Conservation (phyloP, 2,113 vertebrate genomes). For the Chitala chitala region DNA sequence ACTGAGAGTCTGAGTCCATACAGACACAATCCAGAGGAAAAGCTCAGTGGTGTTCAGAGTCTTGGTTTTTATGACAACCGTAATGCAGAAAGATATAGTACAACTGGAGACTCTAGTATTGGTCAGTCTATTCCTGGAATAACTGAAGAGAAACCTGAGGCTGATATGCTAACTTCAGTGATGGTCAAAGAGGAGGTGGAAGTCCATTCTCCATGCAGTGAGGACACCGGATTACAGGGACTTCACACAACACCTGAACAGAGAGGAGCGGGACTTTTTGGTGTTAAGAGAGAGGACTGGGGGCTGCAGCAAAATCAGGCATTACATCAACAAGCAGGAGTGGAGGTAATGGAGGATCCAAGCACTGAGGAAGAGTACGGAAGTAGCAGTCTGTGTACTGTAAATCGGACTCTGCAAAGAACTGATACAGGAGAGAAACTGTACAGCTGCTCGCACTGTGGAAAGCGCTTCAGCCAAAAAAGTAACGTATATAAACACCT, state of each 20-base stretch:
- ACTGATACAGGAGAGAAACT: not conserved
- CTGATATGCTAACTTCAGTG: not conserved
- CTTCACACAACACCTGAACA: not conserved
- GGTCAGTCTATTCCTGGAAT: not conserved
- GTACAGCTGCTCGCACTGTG: not conserved
- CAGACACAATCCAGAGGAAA: not conserved
- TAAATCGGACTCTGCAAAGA: not conserved
- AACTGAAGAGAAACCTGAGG: not conserved
- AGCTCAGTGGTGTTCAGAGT: not conserved
- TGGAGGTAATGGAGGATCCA: not conserved
- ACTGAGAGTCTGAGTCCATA: not conserved
- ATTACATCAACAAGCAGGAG: not conserved
- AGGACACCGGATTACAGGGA: not conserved
- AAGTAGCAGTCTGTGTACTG: not conserved
- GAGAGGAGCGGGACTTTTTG: not conserved
- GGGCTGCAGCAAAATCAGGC: not conserved
- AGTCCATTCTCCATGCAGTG: not conserved
- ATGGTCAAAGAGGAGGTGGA: conserved; percentile 14
- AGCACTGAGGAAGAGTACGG: not conserved
- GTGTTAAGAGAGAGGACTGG: not conserved
- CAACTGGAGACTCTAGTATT: not conserved
- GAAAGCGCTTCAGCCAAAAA: not conserved
- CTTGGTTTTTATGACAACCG: not conserved
- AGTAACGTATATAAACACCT: conserved; percentile 6
- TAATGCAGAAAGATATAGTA: not conserved